A percentile compares a stretch with the other conserved stretches of the same genome.
Conservation (phyloP, 2,113 vertebrate species). For the Buteo buteo region DNA sequence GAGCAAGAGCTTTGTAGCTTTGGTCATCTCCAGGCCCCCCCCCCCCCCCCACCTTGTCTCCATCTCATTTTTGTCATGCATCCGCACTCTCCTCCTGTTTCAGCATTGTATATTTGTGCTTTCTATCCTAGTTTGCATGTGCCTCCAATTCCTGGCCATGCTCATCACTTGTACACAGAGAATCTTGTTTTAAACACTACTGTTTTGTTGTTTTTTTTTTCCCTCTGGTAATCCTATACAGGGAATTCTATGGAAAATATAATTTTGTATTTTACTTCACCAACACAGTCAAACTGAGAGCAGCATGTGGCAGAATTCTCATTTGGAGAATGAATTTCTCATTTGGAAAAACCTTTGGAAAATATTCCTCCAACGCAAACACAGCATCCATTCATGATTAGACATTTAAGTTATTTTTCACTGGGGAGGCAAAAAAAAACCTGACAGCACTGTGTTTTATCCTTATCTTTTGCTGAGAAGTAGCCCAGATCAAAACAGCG, state of each 20-base stretch:
- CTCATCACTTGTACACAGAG: background rate
- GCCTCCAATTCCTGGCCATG: background rate
- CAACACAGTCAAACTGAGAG: background rate
- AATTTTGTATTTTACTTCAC: background rate
- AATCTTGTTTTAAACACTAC: background rate
- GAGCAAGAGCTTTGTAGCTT: background rate
- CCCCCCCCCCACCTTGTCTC: background rate
- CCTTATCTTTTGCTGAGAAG: background rate
- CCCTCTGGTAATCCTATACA: background rate
- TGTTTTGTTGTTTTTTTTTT: too few species aligned
- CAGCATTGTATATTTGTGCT: background rate
- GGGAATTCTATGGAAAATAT: background rate
- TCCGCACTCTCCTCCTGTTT: background rate
- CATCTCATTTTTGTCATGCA: background rate
- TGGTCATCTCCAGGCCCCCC: too few species aligned
- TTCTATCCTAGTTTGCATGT: background rate
- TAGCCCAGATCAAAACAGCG: background rate
- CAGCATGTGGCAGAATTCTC: background rate
- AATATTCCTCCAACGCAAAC: background rate
- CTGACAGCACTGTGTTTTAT: background rate
- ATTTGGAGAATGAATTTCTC: background rate
- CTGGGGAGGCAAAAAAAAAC: background rate
- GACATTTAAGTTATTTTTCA: background rate
- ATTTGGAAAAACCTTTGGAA: background rate
- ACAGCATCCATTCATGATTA: background rate